These are phyloP conservation scores for Bradysia coprophila DNA, from an alignment of 1,140 invertebrate genomes.

Conservation along the genomic window DNA sequence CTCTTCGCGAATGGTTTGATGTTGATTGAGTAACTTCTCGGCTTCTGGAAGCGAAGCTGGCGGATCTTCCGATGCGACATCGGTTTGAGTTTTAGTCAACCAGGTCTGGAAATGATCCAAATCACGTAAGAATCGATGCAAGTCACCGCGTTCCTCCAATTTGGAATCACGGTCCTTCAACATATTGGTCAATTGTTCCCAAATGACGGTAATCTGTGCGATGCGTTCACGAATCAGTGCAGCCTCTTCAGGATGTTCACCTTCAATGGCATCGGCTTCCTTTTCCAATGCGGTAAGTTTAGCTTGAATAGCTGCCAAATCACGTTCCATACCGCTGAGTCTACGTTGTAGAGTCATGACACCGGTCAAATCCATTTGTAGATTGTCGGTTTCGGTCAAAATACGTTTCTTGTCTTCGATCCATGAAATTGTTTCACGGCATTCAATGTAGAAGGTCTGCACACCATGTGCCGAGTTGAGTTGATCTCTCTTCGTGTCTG, in stretches of 20 bases:
- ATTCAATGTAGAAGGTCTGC: slow-evolving; percentile 99
- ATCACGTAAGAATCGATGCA: slow-evolving; percentile 95
- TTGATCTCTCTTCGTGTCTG: slow-evolving; percentile 85
- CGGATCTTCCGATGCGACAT: slow-evolving; percentile 95
- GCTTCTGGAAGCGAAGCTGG: slow-evolving; percentile 92
- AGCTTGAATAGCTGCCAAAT: slow-evolving; percentile 94
- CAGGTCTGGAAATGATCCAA: slow-evolving; percentile 99
- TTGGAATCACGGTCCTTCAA: slow-evolving; percentile 94
- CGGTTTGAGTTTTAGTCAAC: slow-evolving; percentile 94
- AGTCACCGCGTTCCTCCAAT: slow-evolving; percentile 93
- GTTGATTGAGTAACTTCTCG: slow-evolving; percentile 88
- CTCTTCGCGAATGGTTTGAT: slow-evolving; percentile 95
- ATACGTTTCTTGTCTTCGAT: slow-evolving; percentile 99
- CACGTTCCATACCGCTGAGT: slow-evolving; percentile 94
- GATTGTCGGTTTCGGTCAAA: slow-evolving; percentile 79
- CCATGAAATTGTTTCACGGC: slow-evolving; percentile 96
- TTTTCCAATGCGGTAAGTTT: slow-evolving; percentile 84
- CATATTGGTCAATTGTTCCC: slow-evolving; percentile 95
- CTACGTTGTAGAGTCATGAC: slow-evolving; percentile 68
- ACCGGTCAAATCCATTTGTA: slow-evolving; percentile 86
- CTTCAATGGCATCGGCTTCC: slow-evolving; percentile 80
- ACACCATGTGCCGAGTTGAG: slow-evolving; percentile 92
- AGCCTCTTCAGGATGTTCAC: slow-evolving; percentile 92
- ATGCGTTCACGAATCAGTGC: slow-evolving; percentile 80
- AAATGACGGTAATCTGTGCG: slow-evolving; percentile 71